Conservation (phyloP, 2,888 invertebrate species). For the Diarsia brunnea region DNA sequence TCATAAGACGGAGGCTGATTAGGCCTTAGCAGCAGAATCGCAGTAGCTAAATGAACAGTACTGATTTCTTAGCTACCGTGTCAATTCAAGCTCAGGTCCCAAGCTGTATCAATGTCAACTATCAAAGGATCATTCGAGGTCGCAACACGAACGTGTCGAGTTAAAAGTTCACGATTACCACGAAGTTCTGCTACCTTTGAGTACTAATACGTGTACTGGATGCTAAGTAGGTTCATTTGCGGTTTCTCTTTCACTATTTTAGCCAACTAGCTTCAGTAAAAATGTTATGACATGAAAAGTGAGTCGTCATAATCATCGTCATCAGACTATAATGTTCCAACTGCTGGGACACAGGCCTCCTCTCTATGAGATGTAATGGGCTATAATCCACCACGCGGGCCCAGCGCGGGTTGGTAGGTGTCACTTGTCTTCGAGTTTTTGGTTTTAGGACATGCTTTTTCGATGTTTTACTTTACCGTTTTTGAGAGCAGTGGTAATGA, state of each 20-base stretch:
- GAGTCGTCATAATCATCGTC: no score
- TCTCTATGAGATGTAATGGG: no score
- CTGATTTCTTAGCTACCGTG: slow-evolving; percentile 1
- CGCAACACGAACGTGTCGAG: slow-evolving; percentile 39
- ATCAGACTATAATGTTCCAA: no score
- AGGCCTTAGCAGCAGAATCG: no score
- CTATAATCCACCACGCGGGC: no score
- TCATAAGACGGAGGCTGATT: no score
- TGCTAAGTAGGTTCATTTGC: slow-evolving; percentile 28
- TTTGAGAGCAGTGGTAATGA: no score
- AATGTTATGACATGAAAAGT: background rate
- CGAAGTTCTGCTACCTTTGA: slow-evolving; percentile 28
- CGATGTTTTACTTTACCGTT: no score
- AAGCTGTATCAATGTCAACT: slow-evolving; percentile 42
- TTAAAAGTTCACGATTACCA: slow-evolving; percentile 54
- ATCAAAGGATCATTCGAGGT: slow-evolving; percentile 33
- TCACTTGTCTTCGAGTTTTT: no score
- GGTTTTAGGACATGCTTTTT: no score
- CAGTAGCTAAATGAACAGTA: background rate
- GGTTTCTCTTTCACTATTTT: slow-evolving; percentile 2
- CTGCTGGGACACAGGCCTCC: no score
- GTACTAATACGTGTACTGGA: slow-evolving; percentile 30
- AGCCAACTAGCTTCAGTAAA: background rate
- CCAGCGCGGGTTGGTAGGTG: no score
- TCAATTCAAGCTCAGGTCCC: background rate